Evolutionary conservation across 1,140 invertebrate genomes (phyloP), one percentile per base, ranked within the genome.

Genomic region (Sarcophaga bullata): DNA sequence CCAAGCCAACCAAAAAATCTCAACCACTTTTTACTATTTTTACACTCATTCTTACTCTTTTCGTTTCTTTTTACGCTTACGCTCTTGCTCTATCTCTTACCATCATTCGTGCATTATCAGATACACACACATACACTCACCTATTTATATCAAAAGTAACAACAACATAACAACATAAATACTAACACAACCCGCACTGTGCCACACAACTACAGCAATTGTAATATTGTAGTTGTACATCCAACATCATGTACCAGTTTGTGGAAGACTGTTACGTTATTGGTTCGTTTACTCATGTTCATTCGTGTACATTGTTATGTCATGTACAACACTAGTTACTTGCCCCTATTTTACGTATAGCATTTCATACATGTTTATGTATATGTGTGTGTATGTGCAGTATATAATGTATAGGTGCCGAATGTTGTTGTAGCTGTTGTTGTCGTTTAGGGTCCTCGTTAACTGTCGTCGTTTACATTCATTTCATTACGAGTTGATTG

Each of bases 161-260:
- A n/a, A n/a, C n/a, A n/a, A n/a, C n/a, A n/a, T n/a, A n/a, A n/a
- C n/a, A n/a, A 37, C 25, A 37, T 4, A 37, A 37, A 37, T 4
- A 37, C 1, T 37, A 37, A 37, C 4, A 37, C 25, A 37, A 37
- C 25, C 25, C 25, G 25, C 25, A 37, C 25, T 37, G 4, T 37
- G 4, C 25, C 4, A 47, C 52, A 17, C 62, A 68, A 68, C 62
- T 68, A 68, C 11, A 58, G 2, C 13, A 13, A 15, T 58, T 58
- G 54, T 68, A 19, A 68, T 19, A 19, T 68, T 68, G 62, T 19
- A 19, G 78, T 75, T 37, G 80, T 78, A 58, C 82, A 62, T 81
- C 58, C 80, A 72, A 72, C 82, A 83, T 81, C 80, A 82, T 82
- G 82, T 82, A 78, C 73, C 75, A 82, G 78, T 46, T 72, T 15